These are phyloP conservation scores for Homarus americanus DNA, from an alignment of 1,140 invertebrate species.

Conservation along the genomic window DNA sequence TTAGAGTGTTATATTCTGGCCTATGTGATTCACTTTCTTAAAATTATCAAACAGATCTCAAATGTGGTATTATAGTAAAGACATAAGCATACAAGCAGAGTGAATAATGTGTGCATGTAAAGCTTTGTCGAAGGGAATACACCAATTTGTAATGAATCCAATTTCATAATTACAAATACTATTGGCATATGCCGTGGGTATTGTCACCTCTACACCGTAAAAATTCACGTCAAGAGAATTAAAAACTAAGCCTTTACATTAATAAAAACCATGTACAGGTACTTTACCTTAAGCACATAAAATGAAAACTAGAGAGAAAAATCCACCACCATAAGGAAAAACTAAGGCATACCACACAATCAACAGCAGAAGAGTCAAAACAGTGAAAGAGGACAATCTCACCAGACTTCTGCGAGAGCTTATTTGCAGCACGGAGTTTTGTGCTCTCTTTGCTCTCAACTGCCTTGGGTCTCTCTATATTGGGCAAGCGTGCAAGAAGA, in stretches of 20 bases:
- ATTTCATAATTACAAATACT: background rate
- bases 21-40: background rate
- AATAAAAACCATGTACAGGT: background rate
- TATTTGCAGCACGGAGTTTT: conserved; percentile 66
- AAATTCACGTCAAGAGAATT: background rate
- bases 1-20: conserved; percentile 18
- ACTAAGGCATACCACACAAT: background rate
- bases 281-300: background rate
- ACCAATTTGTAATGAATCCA: background rate
- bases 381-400: conserved; percentile 26
- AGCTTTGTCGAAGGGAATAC: background rate
- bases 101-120: background rate
- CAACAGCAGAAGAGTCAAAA: conserved; percentile 13
- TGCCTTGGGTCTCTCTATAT: conserved; percentile 68
- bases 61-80: background rate
- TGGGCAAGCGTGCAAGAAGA: conserved; percentile 47
- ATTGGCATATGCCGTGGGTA: background rate
- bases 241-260: background rate
- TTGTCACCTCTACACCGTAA: background rate
- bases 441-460: conserved; percentile 60
- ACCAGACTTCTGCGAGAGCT: conserved; percentile 70
- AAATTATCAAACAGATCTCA: background rate
- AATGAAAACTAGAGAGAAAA: background rate
- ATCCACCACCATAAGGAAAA: background rate
- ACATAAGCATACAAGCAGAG: background rate